Percentiles rank a stretch among this genome's conserved stretches.
Conservation (phyloP, 2,888 invertebrate species). For the Leptogaster cylindrica region DNA sequence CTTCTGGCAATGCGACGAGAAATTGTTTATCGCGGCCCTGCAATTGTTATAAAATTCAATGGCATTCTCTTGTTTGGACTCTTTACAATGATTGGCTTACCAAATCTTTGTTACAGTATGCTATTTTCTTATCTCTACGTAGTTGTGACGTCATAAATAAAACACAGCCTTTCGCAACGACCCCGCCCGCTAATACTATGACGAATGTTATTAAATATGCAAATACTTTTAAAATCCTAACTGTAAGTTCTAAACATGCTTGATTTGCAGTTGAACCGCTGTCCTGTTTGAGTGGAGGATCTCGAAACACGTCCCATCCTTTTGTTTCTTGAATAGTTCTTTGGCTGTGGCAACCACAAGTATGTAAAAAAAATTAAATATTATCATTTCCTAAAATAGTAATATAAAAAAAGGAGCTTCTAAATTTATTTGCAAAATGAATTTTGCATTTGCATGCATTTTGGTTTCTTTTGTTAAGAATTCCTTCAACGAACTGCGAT, state of each 20-base stretch:
- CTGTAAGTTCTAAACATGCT: slow-evolving; percentile 83
- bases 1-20: slow-evolving; percentile 78
- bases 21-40: slow-evolving; percentile 87
- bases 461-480: no score
- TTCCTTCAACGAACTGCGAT: no score
- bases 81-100: no score
- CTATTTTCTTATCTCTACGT: slow-evolving; percentile 74
- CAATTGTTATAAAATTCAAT: slow-evolving; percentile 51
- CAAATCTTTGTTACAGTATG: slow-evolving; percentile 85
- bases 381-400: no score
- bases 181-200: slow-evolving; percentile 83
- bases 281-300: slow-evolving; percentile 87
- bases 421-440: no score
- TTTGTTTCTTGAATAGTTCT: slow-evolving; percentile 85
- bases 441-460: no score
- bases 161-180: slow-evolving; percentile 85
- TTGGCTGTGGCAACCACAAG: no score
- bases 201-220: slow-evolving; percentile 86
- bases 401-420: no score
- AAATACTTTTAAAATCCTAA: slow-evolving; percentile 81
- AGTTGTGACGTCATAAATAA: slow-evolving; percentile 93
- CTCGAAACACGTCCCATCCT: slow-evolving; percentile 97
- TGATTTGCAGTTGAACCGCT: slow-evolving; percentile 89
- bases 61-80: no score
- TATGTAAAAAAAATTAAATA: no score